Percentiles rank a stretch among this genome's conserved stretches.
Evolutionary conservation across 2,888 invertebrate genomes (phyloP).

Genomic region (Drosophila ezoana): DNA sequence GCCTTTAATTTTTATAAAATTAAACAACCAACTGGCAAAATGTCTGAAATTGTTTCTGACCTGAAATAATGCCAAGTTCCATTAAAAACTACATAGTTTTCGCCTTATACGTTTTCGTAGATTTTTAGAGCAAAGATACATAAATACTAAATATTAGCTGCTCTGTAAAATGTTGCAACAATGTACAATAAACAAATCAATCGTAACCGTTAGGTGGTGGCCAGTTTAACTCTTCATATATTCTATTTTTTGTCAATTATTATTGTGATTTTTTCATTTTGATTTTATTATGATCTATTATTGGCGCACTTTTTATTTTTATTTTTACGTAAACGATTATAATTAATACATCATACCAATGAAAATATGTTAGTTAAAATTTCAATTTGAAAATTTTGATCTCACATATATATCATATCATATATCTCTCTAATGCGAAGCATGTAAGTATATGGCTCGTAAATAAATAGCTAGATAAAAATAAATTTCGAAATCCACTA

Average conservation of each 20-base stretch:
- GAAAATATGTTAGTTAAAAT: constrained; percentile 16
- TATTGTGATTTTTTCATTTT: constrained; percentile 19
- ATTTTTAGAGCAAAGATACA: constrained; percentile 52
- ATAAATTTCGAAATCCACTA: background rate
- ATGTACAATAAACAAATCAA: constrained; percentile 36
- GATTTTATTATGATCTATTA: constrained; percentile 20
- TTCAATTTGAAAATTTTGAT: constrained; percentile 8
- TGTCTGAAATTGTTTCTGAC: constrained; percentile 28
- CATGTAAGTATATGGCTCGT: constrained; percentile 8
- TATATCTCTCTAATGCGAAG: background rate
- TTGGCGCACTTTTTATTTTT: constrained; percentile 9
- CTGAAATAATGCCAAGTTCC: constrained; percentile 44
- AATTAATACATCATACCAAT: constrained; percentile 29
- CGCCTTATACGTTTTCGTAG: constrained; percentile 29
- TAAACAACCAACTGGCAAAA: constrained; percentile 38
- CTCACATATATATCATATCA: constrained; percentile 6
- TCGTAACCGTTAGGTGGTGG: constrained; percentile 70
- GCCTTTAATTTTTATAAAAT: constrained; percentile 38
- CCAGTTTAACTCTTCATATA: constrained; percentile 44
- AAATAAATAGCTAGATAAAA: constrained; percentile 1
- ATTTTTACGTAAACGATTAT: constrained; percentile 12
- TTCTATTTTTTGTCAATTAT: constrained; percentile 28
- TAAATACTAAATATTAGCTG: constrained; percentile 70
- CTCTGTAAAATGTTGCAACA: constrained; percentile 79
- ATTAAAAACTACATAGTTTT: constrained; percentile 31